These are phyloP conservation scores for Zhuqinia jingwanae DNA, from an alignment of 2,888 invertebrate genomes.

Conservation along the genomic window DNA sequence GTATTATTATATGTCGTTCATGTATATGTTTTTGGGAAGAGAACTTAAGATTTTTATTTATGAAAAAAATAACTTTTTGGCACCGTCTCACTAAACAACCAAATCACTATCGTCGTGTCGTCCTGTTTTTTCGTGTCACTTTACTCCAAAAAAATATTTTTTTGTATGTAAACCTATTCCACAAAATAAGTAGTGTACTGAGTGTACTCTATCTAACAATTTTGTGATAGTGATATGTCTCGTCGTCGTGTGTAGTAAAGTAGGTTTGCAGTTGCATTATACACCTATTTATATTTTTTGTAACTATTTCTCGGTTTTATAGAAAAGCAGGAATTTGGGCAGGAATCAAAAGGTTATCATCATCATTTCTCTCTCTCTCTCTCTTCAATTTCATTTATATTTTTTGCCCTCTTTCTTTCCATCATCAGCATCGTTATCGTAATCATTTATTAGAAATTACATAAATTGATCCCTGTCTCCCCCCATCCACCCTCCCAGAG, in stretches of 20 bases:
- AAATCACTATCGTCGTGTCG: slow-evolving; percentile 3
- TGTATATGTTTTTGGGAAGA: slow-evolving; percentile 23
- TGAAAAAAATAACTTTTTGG: slow-evolving; percentile 46
- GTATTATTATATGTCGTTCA: background rate
- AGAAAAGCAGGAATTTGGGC: slow-evolving; percentile 41
- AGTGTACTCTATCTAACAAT: background rate
- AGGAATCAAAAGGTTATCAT: slow-evolving; percentile 54
- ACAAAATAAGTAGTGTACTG: slow-evolving; percentile 22
- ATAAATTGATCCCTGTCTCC: slow-evolving; percentile 31
- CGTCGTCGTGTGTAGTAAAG: background rate
- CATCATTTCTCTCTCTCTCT: too few species aligned
- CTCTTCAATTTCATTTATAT: slow-evolving; percentile 27
- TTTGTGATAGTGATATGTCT: slow-evolving; percentile 1
- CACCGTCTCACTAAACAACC: slow-evolving; percentile 41
- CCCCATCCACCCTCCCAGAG: background rate
- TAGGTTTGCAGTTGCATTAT: background rate
- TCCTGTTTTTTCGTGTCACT: slow-evolving; percentile 38
- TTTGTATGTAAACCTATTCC: slow-evolving; percentile 15
- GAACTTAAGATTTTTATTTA: background rate
- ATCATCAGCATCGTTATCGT: slow-evolving; percentile 20
- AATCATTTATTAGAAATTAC: slow-evolving; percentile 45
- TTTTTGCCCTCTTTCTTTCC: slow-evolving; percentile 33
- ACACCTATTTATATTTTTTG: background rate
- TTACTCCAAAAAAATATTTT: background rate
- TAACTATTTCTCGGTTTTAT: background rate